These are phyloP conservation scores for Grallaria varia DNA, from an alignment of 2,113 vertebrate genomes.

Conservation along the genomic window DNA sequence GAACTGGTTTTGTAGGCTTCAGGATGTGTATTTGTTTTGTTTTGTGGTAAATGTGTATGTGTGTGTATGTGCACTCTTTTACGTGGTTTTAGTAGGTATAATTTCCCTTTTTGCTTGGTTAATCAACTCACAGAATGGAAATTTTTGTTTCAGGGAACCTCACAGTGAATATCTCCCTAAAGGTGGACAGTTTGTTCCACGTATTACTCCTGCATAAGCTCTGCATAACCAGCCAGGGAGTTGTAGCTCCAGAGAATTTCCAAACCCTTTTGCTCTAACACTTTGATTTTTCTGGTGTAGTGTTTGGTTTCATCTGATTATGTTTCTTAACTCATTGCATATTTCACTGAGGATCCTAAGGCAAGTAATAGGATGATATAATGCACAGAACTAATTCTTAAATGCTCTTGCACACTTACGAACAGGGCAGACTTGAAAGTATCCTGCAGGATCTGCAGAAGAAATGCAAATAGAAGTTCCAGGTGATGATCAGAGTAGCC, in stretches of 20 bases:
- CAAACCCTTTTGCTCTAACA: neutral
- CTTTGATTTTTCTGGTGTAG: neutral
- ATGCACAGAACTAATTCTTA: neutral
- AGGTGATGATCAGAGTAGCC: neutral
- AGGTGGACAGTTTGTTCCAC: constrained; percentile 29
- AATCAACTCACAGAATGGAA: constrained; percentile 3
- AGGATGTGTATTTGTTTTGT: neutral
- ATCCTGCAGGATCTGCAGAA: neutral
- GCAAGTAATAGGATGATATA: neutral
- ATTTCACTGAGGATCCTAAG: neutral
- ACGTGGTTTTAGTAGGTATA: neutral
- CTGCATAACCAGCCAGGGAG: neutral
- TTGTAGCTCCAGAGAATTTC: neutral
- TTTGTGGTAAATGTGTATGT: neutral
- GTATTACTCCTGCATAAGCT: neutral
- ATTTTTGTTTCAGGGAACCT: constrained; percentile 6
- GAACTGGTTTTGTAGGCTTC: neutral
- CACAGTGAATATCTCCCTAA: constrained; percentile 1
- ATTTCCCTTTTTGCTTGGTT: neutral
- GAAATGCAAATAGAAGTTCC: neutral
- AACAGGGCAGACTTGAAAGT: neutral
- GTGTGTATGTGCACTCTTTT: neutral
- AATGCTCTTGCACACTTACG: neutral
- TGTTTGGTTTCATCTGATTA: neutral
- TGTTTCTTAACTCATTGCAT: neutral